These are phyloP conservation scores for Calephelis perditalis DNA, from an alignment of 2,888 invertebrate genomes.

Conservation along the genomic window DNA sequence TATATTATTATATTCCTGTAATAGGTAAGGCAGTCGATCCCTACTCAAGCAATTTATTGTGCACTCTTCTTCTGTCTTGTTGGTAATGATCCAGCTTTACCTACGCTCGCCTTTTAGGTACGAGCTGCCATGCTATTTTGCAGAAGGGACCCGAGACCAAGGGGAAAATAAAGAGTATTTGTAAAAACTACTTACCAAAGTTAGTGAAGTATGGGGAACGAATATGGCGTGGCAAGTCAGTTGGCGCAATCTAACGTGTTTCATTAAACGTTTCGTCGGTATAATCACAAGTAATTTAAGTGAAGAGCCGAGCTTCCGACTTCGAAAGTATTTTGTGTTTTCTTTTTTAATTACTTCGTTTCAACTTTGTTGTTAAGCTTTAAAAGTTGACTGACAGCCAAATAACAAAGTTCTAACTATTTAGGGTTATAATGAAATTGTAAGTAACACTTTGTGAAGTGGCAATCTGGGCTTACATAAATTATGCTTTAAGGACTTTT, in stretches of 20 bases:
- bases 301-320: conserved; percentile 76
- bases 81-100: too few species aligned
- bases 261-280: conserved; percentile 77
- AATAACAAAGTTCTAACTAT: conserved; percentile 76
- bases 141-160: too few species aligned
- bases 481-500: conserved; percentile 9
- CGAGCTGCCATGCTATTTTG: too few species aligned
- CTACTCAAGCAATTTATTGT: too few species aligned
- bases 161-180: too few species aligned
- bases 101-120: too few species aligned
- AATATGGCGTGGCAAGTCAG: conserved; percentile 45
- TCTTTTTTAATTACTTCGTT: conserved; percentile 78
- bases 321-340: conserved; percentile 78
- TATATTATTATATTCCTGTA: too few species aligned
- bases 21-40: too few species aligned
- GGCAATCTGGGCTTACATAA: conserved; percentile 36
- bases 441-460: conserved; percentile 51
- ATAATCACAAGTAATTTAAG: conserved; percentile 78
- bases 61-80: too few species aligned
- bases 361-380: conserved; percentile 75
- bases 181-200: conserved; percentile 30
- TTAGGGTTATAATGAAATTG: conserved; percentile 70
- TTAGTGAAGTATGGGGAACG: conserved; percentile 59
- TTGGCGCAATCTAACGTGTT: conserved; percentile 75
- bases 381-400: conserved; percentile 77